These are phyloP conservation scores for Somateria mollissima DNA, from an alignment of 2,797 vertebrate species.

Conservation along the genomic window DNA sequence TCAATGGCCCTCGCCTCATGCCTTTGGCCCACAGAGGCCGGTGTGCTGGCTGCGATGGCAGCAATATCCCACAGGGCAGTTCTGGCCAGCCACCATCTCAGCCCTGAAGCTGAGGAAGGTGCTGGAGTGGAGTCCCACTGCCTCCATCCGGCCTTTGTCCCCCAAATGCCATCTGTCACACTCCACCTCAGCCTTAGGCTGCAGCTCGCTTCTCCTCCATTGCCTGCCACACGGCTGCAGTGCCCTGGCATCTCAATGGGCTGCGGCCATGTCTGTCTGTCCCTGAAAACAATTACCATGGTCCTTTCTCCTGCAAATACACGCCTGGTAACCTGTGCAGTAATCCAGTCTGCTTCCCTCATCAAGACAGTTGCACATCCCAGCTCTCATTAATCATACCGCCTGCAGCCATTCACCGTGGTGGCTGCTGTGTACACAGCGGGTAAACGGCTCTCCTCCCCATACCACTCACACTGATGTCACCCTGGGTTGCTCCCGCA, in stretches of 20 bases:
- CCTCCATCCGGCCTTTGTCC: background rate
- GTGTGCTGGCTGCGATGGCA: background rate
- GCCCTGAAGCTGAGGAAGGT: background rate
- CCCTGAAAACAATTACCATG: background rate
- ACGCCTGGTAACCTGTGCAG: rapidly evolving
- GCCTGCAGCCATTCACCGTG: rapidly evolving
- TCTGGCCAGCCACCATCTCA: background rate
- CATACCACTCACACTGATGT: background rate
- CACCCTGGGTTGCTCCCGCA: background rate
- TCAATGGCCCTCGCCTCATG: rapidly evolving
- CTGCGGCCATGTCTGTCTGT: rapidly evolving
- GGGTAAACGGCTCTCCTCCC: background rate
- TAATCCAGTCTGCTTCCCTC: background rate
- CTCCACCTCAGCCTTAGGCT: background rate
- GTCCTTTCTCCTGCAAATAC: background rate
- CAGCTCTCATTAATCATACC: background rate
- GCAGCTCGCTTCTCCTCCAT: background rate
- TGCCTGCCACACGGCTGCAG: background rate
- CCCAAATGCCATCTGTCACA: rapidly evolving
- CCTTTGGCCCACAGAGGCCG: background rate
- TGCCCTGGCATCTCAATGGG: background rate
- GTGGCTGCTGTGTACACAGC: background rate
- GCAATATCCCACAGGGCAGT: background rate
- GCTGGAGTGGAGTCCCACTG: background rate
- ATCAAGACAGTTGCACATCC: background rate